These are phyloP conservation scores for Pyxicephalus adspersus DNA, from an alignment of 2,113 vertebrate species.

Conservation along the genomic window DNA sequence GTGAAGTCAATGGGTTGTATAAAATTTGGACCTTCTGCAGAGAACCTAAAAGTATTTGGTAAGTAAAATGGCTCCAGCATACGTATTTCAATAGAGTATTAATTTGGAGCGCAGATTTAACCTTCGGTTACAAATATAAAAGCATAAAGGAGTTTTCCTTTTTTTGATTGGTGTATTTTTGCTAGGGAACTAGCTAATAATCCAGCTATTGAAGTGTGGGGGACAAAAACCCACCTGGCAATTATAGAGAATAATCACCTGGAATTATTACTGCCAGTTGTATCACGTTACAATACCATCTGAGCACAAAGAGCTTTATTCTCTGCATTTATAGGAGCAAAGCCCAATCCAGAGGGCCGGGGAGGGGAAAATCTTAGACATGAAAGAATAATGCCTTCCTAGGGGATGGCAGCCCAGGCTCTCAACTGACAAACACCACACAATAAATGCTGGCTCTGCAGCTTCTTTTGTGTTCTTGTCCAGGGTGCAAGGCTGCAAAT, in stretches of 20 bases:
- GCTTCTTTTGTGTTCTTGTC: constrained; percentile 16
- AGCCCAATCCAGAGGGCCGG: neutral
- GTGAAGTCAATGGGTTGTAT: too few relatives aligned
- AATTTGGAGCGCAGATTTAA: too few relatives aligned
- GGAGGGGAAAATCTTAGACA: constrained; percentile 13
- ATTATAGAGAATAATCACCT: constrained; percentile 22
- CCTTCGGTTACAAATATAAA: too few relatives aligned
- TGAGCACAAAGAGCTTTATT: constrained; percentile 13
- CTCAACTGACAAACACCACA: constrained; percentile 23
- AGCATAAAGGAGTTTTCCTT: too few relatives aligned
- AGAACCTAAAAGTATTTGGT: too few relatives aligned
- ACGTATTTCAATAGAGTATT: too few relatives aligned
- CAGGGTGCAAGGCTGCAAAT: constrained; percentile 16
- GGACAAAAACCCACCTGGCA: constrained; percentile 33
- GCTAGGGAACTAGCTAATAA: too few relatives aligned
- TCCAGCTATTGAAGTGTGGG: neutral
- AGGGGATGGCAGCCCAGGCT: neutral
- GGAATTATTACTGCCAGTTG: constrained; percentile 31
- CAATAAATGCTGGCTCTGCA: constrained; percentile 1
- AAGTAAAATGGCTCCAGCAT: too few relatives aligned
- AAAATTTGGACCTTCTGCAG: too few relatives aligned
- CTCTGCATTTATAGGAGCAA: neutral
- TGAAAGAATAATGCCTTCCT: constrained; percentile 9
- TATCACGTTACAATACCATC: constrained; percentile 25
- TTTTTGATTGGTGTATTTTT: too few relatives aligned